A percentile compares a stretch with the other conserved stretches of the same genome.
These are phyloP conservation scores for Cinara cedri DNA, from an alignment of 2,888 invertebrate genomes.

Conservation along the genomic window DNA sequence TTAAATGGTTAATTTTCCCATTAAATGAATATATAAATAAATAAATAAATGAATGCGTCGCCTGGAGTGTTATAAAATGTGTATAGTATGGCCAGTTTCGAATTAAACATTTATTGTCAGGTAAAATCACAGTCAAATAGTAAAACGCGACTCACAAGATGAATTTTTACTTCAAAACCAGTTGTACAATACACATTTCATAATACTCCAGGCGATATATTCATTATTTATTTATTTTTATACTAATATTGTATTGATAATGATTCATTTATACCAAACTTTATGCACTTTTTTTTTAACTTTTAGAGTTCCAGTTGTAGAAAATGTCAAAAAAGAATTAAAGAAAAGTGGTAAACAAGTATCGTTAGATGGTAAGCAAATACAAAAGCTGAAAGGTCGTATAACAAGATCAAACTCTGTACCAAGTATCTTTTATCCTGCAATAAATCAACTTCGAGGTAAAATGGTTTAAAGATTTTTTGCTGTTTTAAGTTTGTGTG, in stretches of 20 bases:
- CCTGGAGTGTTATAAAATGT: too few relatives aligned
- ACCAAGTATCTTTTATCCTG: conserved; percentile 51
- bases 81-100: too few relatives aligned
- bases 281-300: not conserved
- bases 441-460: conserved; percentile 51
- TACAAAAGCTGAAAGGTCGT: conserved; percentile 44
- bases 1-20: too few relatives aligned
- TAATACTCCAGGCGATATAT: too few relatives aligned
- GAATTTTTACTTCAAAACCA: too few relatives aligned
- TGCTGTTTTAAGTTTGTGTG: not conserved
- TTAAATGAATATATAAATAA: too few relatives aligned
- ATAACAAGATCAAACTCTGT: conserved; percentile 52
- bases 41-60: too few relatives aligned
- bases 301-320: conserved; percentile 6
- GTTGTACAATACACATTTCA: too few relatives aligned
- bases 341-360: conserved; percentile 42
- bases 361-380: conserved; percentile 41
- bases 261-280: not conserved
- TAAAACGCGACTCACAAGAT: too few relatives aligned
- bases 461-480: conserved; percentile 9
- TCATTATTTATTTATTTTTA: too few relatives aligned
- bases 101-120: too few relatives aligned
- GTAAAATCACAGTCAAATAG: too few relatives aligned
- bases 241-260: not conserved
- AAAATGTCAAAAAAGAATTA: conserved; percentile 6